Evolutionary conservation across 2,113 vertebrate species (phyloP).

Genomic region (Uria aalge): DNA sequence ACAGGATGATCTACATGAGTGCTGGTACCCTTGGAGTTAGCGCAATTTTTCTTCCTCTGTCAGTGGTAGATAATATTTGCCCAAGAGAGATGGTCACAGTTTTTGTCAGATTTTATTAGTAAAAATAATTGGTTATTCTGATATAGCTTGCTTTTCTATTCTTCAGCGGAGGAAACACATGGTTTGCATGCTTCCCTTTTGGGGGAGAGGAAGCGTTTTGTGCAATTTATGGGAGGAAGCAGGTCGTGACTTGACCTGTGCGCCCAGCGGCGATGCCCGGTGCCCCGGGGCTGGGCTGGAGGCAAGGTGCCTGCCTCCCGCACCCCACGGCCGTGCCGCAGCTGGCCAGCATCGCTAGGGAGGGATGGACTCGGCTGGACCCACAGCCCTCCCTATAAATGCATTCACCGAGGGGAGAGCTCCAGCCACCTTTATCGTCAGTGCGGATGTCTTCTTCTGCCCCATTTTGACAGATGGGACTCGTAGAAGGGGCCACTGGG

Average conservation of each 20-base stretch:
- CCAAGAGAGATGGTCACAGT: not conserved
- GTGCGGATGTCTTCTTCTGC: not conserved
- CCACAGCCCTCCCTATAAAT: not conserved
- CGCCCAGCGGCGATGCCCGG: not conserved
- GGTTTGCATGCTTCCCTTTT: not conserved
- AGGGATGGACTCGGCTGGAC: not conserved
- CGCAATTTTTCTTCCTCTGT: not conserved
- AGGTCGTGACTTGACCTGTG: not conserved
- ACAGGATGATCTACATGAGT: not conserved
- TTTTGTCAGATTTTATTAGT: not conserved
- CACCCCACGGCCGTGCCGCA: accelerated
- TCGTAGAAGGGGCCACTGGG: accelerated
- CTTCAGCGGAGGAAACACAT: not conserved
- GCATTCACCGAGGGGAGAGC: accelerated
- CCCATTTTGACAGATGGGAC: not conserved
- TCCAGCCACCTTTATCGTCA: not conserved
- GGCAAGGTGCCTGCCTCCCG: accelerated
- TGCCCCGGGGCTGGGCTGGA: accelerated
- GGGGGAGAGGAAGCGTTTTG: not conserved
- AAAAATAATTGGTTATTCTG: not conserved
- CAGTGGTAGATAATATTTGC: not conserved
- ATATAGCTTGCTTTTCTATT: not conserved
- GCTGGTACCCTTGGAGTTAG: not conserved
- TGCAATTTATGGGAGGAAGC: not conserved
- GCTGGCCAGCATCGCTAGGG: not conserved